Conservation (phyloP, 2,113 vertebrate genomes). For the Camarhynchus parvulus region DNA sequence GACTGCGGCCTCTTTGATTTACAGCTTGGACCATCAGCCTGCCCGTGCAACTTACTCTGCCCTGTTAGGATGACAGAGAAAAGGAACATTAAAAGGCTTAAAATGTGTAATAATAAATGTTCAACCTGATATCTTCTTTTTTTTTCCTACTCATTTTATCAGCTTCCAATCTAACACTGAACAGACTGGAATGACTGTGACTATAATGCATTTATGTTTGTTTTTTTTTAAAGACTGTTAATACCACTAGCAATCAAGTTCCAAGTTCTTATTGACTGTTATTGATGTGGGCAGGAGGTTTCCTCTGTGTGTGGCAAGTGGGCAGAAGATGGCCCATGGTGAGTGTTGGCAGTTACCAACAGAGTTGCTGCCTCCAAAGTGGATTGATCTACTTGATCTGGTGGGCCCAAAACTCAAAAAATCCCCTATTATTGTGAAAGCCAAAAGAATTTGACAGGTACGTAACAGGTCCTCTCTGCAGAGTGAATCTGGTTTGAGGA, state of each 20-base stretch:
- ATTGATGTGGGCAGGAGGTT: background rate
- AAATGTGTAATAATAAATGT: background rate
- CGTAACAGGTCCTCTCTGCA: background rate
- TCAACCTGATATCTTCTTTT: background rate
- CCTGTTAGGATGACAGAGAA: constrained; percentile 70
- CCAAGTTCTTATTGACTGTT: background rate
- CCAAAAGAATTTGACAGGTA: background rate
- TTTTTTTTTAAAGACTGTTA: background rate
- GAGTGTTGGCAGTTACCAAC: background rate
- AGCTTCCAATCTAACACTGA: background rate
- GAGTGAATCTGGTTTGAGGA: background rate
- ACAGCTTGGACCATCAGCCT: constrained; percentile 98
- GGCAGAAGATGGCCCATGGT: background rate
- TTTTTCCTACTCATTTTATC: background rate
- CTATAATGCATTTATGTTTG: background rate
- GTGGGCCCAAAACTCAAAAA: background rate
- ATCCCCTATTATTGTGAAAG: background rate
- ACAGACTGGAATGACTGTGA: background rate
- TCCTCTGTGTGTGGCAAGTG: background rate
- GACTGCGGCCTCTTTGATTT: constrained; percentile 94
- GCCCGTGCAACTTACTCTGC: constrained; percentile 91
- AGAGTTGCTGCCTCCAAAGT: background rate
- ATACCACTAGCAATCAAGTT: background rate
- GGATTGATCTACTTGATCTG: background rate
- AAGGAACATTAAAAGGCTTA: background rate